Base-by-base conservation (phyloP, 2,113 vertebrate genomes). In the Felis chaus region DNA sequence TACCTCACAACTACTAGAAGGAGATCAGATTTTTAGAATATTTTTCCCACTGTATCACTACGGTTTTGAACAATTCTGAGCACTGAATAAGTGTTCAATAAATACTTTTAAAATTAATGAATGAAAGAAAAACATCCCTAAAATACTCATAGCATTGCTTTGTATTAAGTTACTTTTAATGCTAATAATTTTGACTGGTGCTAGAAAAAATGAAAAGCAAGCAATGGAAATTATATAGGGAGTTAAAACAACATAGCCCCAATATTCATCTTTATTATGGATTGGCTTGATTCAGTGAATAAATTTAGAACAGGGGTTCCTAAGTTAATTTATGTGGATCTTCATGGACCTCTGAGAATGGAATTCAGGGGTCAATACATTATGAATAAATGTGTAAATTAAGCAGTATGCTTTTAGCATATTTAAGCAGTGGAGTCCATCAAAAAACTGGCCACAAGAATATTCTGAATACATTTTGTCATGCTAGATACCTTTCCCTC, bases 301-400 rank as follows among this genome's bases (percentile, higher is more conserved):
- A 91, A 27, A 36, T 73, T 65, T 78, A 86, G n/a, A 92, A 87
- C 9, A n/a, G 1, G 25, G 8, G 14, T 33, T 96, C 33, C 76
- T 91, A 93, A 93, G 29, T 81, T 91, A 94, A 95, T 82, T 76
- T 50, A 68, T 25, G 45, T 55, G 33, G 16, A 84, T 80, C 9
- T 74, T 91, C 33, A 74, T n/a, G 27, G 31, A 36, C 10, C 25
- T 82, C 25, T 48, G 21, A 87, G 6, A 31, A 81, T 45, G 19
- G 7, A 97, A 78, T 61, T 69, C 2, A 53, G 33, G 41, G 50
- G 23, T 93, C 81, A 81, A 14, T 36, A 63, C 0, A 16, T 41
- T 84, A 83, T 41, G 73, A 94, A 92, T 74, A 92, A 95, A 88
- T 41, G 1, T 83, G 23, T 41, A 63, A 33, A 94, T 87, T 74